Conservation (phyloP, 1,140 invertebrate species). For the Zaprionus capensis region DNA sequence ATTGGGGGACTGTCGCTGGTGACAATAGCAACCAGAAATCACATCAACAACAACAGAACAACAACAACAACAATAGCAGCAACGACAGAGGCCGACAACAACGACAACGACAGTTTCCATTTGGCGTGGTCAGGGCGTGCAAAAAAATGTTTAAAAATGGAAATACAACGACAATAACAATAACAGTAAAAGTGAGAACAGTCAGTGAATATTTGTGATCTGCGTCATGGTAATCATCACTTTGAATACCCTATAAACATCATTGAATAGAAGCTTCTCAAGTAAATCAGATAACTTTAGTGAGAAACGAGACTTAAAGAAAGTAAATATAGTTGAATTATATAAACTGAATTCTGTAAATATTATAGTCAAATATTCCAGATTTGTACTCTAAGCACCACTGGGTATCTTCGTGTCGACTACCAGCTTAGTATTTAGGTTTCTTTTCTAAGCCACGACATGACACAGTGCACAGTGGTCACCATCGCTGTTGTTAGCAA, state of each 20-base stretch:
- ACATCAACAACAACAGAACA: slow-evolving; percentile 16
- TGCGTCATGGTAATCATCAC: slow-evolving; percentile 78
- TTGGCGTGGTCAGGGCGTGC: slow-evolving; percentile 34
- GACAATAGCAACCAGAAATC: slow-evolving; percentile 49
- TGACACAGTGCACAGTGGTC: slow-evolving; percentile 38
- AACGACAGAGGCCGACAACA: slow-evolving; percentile 6
- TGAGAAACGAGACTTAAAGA: no score
- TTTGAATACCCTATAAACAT: slow-evolving; percentile 33
- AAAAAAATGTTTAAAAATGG: slow-evolving; percentile 33
- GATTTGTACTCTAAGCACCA: not conserved
- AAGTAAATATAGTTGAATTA: no score
- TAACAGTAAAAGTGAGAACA: slow-evolving; percentile 49
- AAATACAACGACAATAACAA: slow-evolving; percentile 20
- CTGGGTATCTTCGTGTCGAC: not conserved
- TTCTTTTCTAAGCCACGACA: not conserved
- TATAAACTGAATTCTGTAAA: no score
- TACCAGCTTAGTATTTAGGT: not conserved
- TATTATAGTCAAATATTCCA: not conserved
- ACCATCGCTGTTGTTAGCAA: not conserved
- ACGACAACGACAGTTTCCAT: slow-evolving; percentile 10
- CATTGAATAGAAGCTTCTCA: not conserved
- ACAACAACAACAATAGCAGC: slow-evolving; percentile 3
- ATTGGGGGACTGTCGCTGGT: slow-evolving; percentile 51
- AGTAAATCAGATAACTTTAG: not conserved
- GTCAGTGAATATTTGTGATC: slow-evolving; percentile 62